Evolutionary conservation across 1,140 invertebrate genomes (phyloP).

Genomic region (Zaprionus capensis): DNA sequence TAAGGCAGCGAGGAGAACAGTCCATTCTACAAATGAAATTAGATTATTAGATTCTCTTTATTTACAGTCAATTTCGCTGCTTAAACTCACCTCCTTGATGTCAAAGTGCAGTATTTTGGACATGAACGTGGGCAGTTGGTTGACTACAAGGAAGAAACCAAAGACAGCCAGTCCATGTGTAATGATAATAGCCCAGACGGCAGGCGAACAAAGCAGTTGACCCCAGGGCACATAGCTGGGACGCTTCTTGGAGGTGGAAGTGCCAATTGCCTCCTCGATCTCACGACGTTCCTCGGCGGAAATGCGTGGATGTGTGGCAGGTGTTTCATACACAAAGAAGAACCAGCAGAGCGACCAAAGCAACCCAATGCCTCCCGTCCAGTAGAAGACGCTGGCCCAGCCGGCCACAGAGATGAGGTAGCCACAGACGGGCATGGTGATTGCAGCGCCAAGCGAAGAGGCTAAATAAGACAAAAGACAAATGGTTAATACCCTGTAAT

Average conservation of each 20-base stretch:
- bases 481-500: neutral
- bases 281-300: constrained; percentile 91
- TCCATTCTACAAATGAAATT: constrained; percentile 88
- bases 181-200: constrained; percentile 96
- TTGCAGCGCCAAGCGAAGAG: constrained; percentile 91
- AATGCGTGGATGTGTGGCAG: constrained; percentile 94
- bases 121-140: constrained; percentile 97
- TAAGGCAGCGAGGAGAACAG: constrained; percentile 95
- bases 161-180: constrained; percentile 96
- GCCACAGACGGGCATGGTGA: constrained; percentile 93
- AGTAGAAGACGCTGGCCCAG: constrained; percentile 94
- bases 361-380: constrained; percentile 91
- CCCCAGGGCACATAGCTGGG: constrained; percentile 91
- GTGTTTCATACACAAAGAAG: constrained; percentile 93
- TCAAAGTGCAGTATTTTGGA: constrained; percentile 94
- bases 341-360: constrained; percentile 95
- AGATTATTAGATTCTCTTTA: constrained; percentile 31
- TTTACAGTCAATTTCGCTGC: neutral
- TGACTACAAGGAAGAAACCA: constrained; percentile 97
- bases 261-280: constrained; percentile 90
- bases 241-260: constrained; percentile 86
- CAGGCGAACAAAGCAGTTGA: constrained; percentile 90
- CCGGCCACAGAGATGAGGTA: constrained; percentile 91
- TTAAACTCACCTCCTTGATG: constrained; percentile 88
- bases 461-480: constrained; percentile 84